These are phyloP conservation scores for Engraulis encrasicolus DNA, from an alignment of 2,113 vertebrate species.

Conservation along the genomic window DNA sequence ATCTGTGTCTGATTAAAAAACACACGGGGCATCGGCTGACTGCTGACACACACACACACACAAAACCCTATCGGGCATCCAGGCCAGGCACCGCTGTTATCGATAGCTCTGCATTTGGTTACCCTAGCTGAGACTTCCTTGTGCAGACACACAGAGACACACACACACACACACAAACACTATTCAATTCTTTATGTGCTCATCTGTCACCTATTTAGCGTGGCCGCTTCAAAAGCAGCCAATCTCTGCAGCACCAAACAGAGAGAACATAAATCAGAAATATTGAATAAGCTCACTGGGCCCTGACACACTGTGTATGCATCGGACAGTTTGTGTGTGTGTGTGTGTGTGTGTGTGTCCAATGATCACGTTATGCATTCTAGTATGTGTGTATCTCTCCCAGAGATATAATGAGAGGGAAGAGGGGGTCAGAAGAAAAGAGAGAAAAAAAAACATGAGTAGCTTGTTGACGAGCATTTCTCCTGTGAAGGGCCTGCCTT, in stretches of 20 bases:
- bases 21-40: not conserved
- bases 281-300: not conserved
- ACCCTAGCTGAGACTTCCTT: not conserved
- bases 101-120: not conserved
- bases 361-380: too few relatives aligned
- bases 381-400: too few relatives aligned
- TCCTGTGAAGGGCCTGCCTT: constrained; percentile 43
- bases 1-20: not conserved
- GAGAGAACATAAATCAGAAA: constrained; percentile 9
- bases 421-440: not conserved
- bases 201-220: constrained; percentile 1
- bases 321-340: too few relatives aligned
- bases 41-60: not conserved
- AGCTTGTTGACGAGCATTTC: constrained; percentile 60
- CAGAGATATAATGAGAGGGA: too few relatives aligned
- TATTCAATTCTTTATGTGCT: not conserved
- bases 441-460: too few relatives aligned
- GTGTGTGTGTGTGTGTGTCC: too few relatives aligned
- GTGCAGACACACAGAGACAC: not conserved
- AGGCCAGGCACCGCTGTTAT: not conserved
- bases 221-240: not conserved
- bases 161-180: not conserved
- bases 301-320: not conserved
- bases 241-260: constrained; percentile 8
- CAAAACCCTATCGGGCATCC: not conserved